Conservation (phyloP, 2,113 vertebrate species). For the Dunckerocampus dactyliophorus region DNA sequence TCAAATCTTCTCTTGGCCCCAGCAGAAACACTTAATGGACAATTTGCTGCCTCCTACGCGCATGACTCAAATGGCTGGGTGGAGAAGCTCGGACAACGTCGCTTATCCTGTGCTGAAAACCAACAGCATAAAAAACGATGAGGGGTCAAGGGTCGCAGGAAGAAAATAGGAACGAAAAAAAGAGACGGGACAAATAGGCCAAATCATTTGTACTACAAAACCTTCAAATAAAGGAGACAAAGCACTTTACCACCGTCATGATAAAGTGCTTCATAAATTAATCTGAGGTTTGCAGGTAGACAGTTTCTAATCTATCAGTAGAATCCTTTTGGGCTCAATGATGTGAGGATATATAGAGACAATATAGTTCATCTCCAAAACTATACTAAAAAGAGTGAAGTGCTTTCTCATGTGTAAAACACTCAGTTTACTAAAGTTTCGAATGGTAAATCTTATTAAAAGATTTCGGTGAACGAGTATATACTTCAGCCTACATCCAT, state of each 20-base stretch:
- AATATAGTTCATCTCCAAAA: slow-evolving; percentile 55
- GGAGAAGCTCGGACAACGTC: slow-evolving; percentile 31
- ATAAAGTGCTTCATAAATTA: slow-evolving; percentile 65
- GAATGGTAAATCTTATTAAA: no score
- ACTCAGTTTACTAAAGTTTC: slow-evolving; percentile 43
- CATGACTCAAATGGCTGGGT: slow-evolving; percentile 37
- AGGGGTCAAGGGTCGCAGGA: slow-evolving; percentile 43
- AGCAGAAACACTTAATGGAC: slow-evolving; percentile 76
- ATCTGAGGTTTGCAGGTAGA: slow-evolving; percentile 57
- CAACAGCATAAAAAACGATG: slow-evolving; percentile 35
- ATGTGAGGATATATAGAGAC: slow-evolving; percentile 67
- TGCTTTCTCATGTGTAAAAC: slow-evolving; percentile 63
- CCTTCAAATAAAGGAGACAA: slow-evolving; percentile 41
- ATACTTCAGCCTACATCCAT: no score
- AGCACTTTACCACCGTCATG: slow-evolving; percentile 51
- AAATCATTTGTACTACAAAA: slow-evolving; percentile 44
- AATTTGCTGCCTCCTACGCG: slow-evolving; percentile 72
- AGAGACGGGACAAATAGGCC: slow-evolving; percentile 4
- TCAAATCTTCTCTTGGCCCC: slow-evolving; percentile 77
- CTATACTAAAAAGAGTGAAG: slow-evolving; percentile 52
- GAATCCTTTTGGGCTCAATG: slow-evolving; percentile 63
- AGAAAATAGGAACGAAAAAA: slow-evolving; percentile 20
- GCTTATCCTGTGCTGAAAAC: slow-evolving; percentile 40
- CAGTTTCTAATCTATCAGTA: slow-evolving; percentile 54
- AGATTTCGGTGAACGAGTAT: no score